Conservation (phyloP, 2,113 vertebrate genomes). For the Steatornis caripensis region DNA sequence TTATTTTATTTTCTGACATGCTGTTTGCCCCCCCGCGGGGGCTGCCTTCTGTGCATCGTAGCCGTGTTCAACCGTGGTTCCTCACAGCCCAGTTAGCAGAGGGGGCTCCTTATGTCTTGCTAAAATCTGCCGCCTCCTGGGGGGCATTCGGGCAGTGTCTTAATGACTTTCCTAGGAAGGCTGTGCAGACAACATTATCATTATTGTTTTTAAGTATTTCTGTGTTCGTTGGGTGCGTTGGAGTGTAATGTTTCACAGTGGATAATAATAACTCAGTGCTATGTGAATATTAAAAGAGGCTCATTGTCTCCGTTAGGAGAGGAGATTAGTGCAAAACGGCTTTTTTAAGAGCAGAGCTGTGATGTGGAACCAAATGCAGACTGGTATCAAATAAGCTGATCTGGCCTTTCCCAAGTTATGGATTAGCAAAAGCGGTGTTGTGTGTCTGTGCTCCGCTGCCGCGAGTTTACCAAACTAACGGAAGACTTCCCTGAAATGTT, state of each 20-base stretch:
- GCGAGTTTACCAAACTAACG: background rate
- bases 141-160: background rate
- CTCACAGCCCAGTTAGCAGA: background rate
- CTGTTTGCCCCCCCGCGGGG: background rate
- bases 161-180: background rate
- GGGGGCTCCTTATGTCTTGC: background rate
- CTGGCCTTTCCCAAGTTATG: background rate
- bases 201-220: background rate
- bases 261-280: slow-evolving; percentile 14
- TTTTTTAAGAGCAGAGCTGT: slow-evolving; percentile 52
- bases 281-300: background rate
- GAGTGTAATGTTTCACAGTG: background rate
- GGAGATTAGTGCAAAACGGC: slow-evolving; percentile 13
- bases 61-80: background rate
- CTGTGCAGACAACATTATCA: background rate
- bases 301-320: background rate
- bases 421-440: rapidly evolving
- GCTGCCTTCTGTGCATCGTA: background rate
- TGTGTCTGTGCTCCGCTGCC: background rate
- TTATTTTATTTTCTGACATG: slow-evolving; percentile 9
- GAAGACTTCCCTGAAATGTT: background rate
- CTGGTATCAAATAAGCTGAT: background rate
- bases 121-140: background rate
- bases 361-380: slow-evolving; percentile 9
- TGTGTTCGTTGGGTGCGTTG: background rate